Evolutionary conservation across 2,797 vertebrate species (phyloP), one percentile per base, ranked within the genome.

Genomic region (Aplochiton taeniatus): DNA sequence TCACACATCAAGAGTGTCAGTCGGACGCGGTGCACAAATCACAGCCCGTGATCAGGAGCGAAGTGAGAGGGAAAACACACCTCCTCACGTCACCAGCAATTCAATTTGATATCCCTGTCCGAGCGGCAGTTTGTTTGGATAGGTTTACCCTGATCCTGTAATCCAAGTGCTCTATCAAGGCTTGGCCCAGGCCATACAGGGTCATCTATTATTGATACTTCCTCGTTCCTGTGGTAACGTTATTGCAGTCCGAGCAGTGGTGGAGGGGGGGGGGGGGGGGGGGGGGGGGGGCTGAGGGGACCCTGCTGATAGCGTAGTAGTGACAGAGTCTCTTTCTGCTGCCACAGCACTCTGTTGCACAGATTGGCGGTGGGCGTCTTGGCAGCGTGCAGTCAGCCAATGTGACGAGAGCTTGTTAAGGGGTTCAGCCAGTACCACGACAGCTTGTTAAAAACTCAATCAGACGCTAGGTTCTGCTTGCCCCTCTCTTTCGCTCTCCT

Each of bases 151-250:
- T 54, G 59, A 9, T 2, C 41, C 9, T 50, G 56, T 66, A 44
- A 77, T 70, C 68, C 52, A 52, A 60, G 56, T 62, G 31, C 67
- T 81, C 69, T 62, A 66, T 57, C 60, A 14, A 19, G 68, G 51
- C 58, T 65, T 13, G 48, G 49, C 70, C 65, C 65, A 20, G 68
- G 46, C 65, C 73, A 62, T 71, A 66, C n/a, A 53, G 61, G 58
- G 61, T 66, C 70, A 85, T 89, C 68, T 68, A 88, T 89, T 80
- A 89, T 73, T 83, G 46, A 88, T 79, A 64, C 20, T 44, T 17
- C 31, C 58, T 50, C 72, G 50, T 52, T 46, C 11, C 79, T 55
- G 72, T 69, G 66, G 14, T 57, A 65, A 72, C 73, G 75, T 79
- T 84, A 71, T 65, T 74, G 72, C 77, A 73, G 63, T 58, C 53